These are phyloP conservation scores for Heterodera carotae DNA, from an alignment of 1,140 invertebrate genomes.

Conservation along the genomic window DNA sequence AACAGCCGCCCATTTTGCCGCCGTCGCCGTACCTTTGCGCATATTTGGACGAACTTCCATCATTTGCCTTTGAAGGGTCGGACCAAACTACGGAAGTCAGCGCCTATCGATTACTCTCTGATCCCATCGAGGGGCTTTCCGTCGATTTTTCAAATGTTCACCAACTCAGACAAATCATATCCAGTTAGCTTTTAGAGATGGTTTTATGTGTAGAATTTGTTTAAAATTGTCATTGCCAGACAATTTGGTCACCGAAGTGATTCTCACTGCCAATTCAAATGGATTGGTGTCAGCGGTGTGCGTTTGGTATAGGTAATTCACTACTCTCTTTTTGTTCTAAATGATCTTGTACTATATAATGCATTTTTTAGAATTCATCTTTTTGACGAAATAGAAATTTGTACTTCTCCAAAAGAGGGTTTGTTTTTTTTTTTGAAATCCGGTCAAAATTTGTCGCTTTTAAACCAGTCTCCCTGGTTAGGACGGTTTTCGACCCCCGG, in stretches of 20 bases:
- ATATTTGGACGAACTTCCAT: slow-evolving; percentile 24
- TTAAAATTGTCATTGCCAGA: slow-evolving; percentile 3
- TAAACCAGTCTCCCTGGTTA: too few species aligned
- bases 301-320: slow-evolving; percentile 36
- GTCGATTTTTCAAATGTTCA: slow-evolving; percentile 32
- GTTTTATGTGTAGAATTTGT: background rate
- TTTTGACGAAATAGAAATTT: slow-evolving; percentile 36
- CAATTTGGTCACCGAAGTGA: slow-evolving; percentile 33
- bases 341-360: background rate
- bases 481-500: too few species aligned
- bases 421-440: background rate
- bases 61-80: background rate
- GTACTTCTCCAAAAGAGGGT: slow-evolving; percentile 35
- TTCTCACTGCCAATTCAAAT: slow-evolving; percentile 14
- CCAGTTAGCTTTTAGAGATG: background rate
- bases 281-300: slow-evolving; percentile 27
- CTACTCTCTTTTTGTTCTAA: too few species aligned
- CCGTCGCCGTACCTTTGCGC: slow-evolving; percentile 29
- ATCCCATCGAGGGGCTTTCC: slow-evolving; percentile 25
- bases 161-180: slow-evolving; percentile 26
- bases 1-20: slow-evolving; percentile 18
- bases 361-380: slow-evolving; percentile 28
- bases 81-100: background rate
- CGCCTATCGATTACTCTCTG: slow-evolving; percentile 27
- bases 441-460: too few species aligned